A percentile compares a stretch with the other conserved stretches of the same genome.
These are phyloP conservation scores for Lerista edwardsae DNA, from an alignment of 2,797 vertebrate species.

Conservation along the genomic window DNA sequence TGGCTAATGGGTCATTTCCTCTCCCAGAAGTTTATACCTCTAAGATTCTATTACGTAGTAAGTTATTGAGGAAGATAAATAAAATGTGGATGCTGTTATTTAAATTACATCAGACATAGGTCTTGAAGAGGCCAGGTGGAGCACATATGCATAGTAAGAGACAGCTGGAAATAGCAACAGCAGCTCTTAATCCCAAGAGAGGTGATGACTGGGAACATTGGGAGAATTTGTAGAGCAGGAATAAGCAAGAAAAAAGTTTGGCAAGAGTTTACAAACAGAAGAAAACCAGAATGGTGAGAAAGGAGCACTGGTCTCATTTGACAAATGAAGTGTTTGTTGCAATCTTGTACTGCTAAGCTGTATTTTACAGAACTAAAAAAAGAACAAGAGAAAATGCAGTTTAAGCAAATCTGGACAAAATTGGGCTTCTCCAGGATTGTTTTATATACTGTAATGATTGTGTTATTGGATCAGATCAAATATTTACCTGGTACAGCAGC, in stretches of 20 bases:
- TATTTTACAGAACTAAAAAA: background rate
- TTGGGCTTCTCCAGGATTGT: too few relatives aligned
- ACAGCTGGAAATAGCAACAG: slow-evolving; percentile 16
- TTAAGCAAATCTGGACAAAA: background rate
- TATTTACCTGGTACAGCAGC: background rate
- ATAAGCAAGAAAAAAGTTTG: slow-evolving; percentile 2
- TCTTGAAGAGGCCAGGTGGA: background rate
- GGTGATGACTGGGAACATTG: background rate
- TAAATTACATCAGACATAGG: background rate
- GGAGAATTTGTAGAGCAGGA: background rate
- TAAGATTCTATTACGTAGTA: background rate
- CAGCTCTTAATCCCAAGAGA: slow-evolving; percentile 1
- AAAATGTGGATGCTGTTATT: background rate
- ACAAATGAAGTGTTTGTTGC: slow-evolving; percentile 16
- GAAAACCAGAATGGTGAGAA: slow-evolving; percentile 2
- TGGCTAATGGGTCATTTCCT: background rate
- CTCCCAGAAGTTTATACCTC: background rate
- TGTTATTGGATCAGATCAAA: too few relatives aligned
- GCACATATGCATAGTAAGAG: background rate
- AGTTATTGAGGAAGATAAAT: background rate
- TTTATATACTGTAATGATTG: too few relatives aligned
- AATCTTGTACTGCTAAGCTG: background rate
- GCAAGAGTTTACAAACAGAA: slow-evolving; percentile 14
- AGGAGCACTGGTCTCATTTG: background rate
- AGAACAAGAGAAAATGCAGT: background rate